Evolutionary conservation across 2,888 invertebrate genomes (phyloP), one percentile per base, ranked within the genome.

Genomic region (Scaeva pyrastri): DNA sequence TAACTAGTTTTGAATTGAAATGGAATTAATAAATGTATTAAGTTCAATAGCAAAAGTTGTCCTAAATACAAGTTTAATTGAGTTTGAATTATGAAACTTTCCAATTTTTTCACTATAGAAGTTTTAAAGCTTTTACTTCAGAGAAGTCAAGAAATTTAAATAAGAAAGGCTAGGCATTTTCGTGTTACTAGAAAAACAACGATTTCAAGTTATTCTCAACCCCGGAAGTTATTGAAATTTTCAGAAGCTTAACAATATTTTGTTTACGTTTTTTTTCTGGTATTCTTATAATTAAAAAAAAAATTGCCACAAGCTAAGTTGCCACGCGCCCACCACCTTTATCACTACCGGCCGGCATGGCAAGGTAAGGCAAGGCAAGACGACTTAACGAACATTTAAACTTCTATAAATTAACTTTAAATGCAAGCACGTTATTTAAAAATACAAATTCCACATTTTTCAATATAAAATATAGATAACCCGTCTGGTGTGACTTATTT

Each of bases 401-500:
- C 4, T 45, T 62, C 23, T 45, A 43, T 14, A 21, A 23, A n/a
- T 36, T n/a, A 7, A 12, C n/a, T 26, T 62, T n/a, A 14, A 62
- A 41, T 41, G 11, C 16, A 39, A 41, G 26, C 16, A 45, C n/a
- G 5, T 43, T 45, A n/a, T n/a, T n/a, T n/a, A n/a, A n/a, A 23
- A 26, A 26, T 43, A 31, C 8, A 16, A 43, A 43, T 23, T 62
- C 23, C 41, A 43, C n/a, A 41, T 2, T 21, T 43, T 62, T 11
- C 41, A 60, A 60, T 60, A 60, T 7, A n/a, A n/a, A n/a, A 52
- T 31, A 31, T 31, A 31, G 31, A 48, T 50, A 55, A 43, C 2
- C 41, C 23, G 60, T 43, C 60, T 39, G 41, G 21, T 41, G 60
- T 60, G 41, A 60, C 4, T 36, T 12, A 60, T 60, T 39, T 60